These are phyloP conservation scores for Dolichomitus sp. DNA, from an alignment of 2,888 invertebrate species.

Conservation along the genomic window DNA sequence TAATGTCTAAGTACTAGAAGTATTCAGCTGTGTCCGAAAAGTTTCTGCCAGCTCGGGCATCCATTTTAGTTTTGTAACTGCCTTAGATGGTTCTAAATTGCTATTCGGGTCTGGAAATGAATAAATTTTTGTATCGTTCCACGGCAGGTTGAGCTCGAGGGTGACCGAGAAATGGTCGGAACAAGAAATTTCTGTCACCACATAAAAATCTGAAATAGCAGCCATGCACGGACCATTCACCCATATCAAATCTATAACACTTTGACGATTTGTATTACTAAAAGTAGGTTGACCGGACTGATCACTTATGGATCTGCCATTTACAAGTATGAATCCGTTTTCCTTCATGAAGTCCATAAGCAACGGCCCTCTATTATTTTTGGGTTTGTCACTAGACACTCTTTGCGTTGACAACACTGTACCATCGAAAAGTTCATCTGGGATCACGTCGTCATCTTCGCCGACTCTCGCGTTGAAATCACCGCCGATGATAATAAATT, in stretches of 20 bases:
- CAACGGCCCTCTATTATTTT: slow-evolving; percentile 16
- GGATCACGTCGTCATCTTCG: slow-evolving; percentile 11
- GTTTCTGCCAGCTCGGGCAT: slow-evolving; percentile 6
- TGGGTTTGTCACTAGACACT: slow-evolving; percentile 5
- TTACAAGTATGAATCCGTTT: slow-evolving; percentile 24
- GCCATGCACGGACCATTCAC: neutral
- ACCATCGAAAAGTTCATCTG: slow-evolving; percentile 18
- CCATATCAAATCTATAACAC: slow-evolving; percentile 4
- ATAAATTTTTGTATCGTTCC: no score
- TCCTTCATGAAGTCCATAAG: slow-evolving; percentile 36
- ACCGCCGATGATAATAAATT: slow-evolving; percentile 39
- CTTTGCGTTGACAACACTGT: neutral
- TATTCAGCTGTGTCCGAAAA: neutral
- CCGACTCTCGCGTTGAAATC: no score
- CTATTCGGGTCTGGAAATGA: no score
- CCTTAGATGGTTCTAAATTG: no score
- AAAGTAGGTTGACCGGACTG: slow-evolving; percentile 9
- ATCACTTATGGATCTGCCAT: slow-evolving; percentile 30
- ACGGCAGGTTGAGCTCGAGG: slow-evolving; percentile 14
- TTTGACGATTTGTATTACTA: slow-evolving; percentile 2
- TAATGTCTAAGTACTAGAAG: neutral
- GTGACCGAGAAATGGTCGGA: slow-evolving; percentile 30
- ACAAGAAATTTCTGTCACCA: slow-evolving; percentile 1
- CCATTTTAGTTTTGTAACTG: neutral
- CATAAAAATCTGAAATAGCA: neutral